A percentile compares a stretch with the other conserved stretches of the same genome.
phyloP scores from a whole-genome alignment of 2,797 vertebrate species.

The Peromyscus attwateri region DNA sequence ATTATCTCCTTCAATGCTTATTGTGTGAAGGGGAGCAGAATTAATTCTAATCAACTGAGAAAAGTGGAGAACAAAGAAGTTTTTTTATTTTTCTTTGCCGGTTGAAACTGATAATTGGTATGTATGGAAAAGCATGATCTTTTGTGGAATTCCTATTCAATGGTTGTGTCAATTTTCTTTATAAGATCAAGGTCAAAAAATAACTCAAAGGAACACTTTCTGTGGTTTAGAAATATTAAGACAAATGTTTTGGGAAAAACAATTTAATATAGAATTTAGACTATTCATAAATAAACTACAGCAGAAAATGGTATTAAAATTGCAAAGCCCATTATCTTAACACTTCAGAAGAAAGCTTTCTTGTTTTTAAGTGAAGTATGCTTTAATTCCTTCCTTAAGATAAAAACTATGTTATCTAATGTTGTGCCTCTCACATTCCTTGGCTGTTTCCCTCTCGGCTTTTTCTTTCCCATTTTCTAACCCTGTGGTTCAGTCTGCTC shows the following conservation, averaged over 20 bases:
- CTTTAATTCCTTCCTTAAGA: background rate
- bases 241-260: slow-evolving; percentile 6
- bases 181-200: background rate
- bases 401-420: background rate
- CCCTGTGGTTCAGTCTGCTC: background rate
- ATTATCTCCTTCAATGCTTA: slow-evolving; percentile 56
- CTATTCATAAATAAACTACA: background rate
- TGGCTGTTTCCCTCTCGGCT: background rate
- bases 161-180: background rate
- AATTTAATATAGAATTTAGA: background rate
- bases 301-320: background rate
- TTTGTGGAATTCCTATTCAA: slow-evolving; percentile 3
- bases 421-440: background rate
- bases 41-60: slow-evolving; percentile 65
- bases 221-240: background rate
- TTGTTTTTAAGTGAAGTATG: background rate
- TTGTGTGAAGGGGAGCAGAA: slow-evolving; percentile 53
- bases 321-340: background rate
- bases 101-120: background rate
- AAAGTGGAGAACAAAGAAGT: slow-evolving; percentile 21
- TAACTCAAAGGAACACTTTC: background rate
- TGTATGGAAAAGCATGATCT: background rate
- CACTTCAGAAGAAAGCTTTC: background rate
- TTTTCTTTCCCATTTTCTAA: background rate
- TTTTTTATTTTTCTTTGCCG: background rate